Base-by-base conservation (phyloP, 2,888 invertebrate genomes). In the Liposcelis brunnea region DNA sequence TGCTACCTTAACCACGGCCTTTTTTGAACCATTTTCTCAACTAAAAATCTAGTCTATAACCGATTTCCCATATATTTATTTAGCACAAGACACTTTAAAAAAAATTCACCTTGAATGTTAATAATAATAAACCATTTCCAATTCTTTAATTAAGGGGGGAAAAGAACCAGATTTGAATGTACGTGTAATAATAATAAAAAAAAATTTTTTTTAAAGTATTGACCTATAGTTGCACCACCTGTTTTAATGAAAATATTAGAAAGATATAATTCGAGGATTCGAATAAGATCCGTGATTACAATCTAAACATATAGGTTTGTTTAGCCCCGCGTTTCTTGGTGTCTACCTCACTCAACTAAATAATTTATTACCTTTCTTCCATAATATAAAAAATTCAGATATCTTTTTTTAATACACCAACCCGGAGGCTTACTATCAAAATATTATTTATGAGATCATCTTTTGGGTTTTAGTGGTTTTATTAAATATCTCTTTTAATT, bases 291-390 rank as follows among this genome's bases (percentile, higher is more conserved):
- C 40, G 40, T 40, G 40, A 40, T 40, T 19, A 40, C 21, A n/a
- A 40, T 40, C 40, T 40, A 40, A 35, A 26, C 26, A 26, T 26
- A 26, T 26, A 26, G 26, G 26, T 26, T 26, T 26, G 26, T 26
- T 26, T 26, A 26, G 26, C 26, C 26, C 26, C 26, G 26, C 26
- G 26, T 26, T 26, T 26, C 26, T 26, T 26, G 26, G 12, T 18
- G 40, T 40, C 40, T 40, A 40, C 40, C 21, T 12, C 40, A 40
- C 40, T 40, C 40, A 21, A 40, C 40, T 21, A 12, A 40, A 40
- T 40, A 40, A 40, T 40, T 40, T 40, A 40, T 40, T 40, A 19
- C 40, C 40, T 40, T 40, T 40, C 40, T 40, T 40, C 40, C 19
- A 40, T 21, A 40, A 40, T 40, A 40, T 26, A 40, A 40, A 40